phyloP scores from a whole-genome alignment of 2,113 vertebrate genomes.

The Cheirogaleus medius region DNA sequence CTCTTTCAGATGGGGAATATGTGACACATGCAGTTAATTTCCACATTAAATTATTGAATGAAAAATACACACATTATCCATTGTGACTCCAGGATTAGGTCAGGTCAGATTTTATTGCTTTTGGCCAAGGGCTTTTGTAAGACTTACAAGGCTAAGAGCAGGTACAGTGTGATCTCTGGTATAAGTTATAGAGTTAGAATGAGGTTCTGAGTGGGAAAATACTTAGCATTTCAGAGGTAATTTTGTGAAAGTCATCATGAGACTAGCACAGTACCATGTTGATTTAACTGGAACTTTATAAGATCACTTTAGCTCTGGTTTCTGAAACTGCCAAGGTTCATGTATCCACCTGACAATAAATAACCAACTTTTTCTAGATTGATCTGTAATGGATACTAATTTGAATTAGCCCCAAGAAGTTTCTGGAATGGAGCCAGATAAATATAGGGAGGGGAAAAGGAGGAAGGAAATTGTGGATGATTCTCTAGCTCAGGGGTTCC shows the following conservation, averaged over 20 bases:
- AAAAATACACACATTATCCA: conserved; percentile 79
- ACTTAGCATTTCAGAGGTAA: conserved; percentile 72
- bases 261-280: conserved; percentile 48
- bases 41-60: conserved; percentile 79
- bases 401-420: conserved; percentile 60
- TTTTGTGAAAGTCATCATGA: conserved; percentile 63
- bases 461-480: neutral
- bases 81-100: conserved; percentile 73
- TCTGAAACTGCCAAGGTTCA: conserved; percentile 65
- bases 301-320: conserved; percentile 74
- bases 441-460: neutral
- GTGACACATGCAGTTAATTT: conserved; percentile 79
- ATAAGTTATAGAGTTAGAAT: conserved; percentile 63
- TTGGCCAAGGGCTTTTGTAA: conserved; percentile 73
- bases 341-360: conserved; percentile 56
- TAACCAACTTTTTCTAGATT: conserved; percentile 54
- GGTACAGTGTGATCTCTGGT: conserved; percentile 65
- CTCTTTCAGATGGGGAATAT: conserved; percentile 66
- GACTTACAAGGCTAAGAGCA: conserved; percentile 68
- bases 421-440: conserved; percentile 49
- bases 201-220: conserved; percentile 68
- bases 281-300: conserved; percentile 71
- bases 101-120: conserved; percentile 78
- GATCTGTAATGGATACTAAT: conserved; percentile 67
- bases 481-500: conserved; percentile 15